Percentiles rank a stretch among this genome's conserved stretches.
Evolutionary conservation across 1,140 invertebrate species (phyloP).

Genomic region (Brachionus plicatilis): DNA sequence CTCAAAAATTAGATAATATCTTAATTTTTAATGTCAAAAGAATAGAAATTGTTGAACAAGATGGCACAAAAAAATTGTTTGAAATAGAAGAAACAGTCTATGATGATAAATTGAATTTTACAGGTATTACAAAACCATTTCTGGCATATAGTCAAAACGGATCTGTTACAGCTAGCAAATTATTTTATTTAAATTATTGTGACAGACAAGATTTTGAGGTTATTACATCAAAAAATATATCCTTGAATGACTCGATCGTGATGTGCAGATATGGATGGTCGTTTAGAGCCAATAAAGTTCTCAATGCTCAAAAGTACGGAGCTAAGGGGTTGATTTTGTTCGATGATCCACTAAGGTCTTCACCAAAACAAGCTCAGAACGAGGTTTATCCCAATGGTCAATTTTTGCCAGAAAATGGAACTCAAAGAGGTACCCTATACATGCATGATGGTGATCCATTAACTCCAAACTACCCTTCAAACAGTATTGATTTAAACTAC

Average conservation of each 20-base stretch:
- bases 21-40: neutral
- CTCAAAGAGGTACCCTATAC: constrained; percentile 53
- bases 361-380: constrained; percentile 44
- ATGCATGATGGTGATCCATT: constrained; percentile 57
- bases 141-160: constrained; percentile 28
- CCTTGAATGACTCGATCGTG: neutral
- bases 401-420: constrained; percentile 57
- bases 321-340: constrained; percentile 57
- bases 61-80: neutral
- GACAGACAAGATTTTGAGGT: neutral
- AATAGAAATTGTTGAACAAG: neutral
- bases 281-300: neutral
- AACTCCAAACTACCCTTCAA: constrained; percentile 57
- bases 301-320: constrained; percentile 49
- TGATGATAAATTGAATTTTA: neutral
- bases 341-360: constrained; percentile 59
- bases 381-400: constrained; percentile 55
- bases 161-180: neutral
- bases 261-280: neutral
- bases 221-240: neutral
- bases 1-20: neutral
- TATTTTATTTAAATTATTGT: constrained; percentile 13
- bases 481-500: constrained; percentile 28
- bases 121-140: neutral
- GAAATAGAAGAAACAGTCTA: constrained; percentile 20